Base-by-base conservation (phyloP, 2,888 invertebrate genomes). In the Agonopterix arenella region DNA sequence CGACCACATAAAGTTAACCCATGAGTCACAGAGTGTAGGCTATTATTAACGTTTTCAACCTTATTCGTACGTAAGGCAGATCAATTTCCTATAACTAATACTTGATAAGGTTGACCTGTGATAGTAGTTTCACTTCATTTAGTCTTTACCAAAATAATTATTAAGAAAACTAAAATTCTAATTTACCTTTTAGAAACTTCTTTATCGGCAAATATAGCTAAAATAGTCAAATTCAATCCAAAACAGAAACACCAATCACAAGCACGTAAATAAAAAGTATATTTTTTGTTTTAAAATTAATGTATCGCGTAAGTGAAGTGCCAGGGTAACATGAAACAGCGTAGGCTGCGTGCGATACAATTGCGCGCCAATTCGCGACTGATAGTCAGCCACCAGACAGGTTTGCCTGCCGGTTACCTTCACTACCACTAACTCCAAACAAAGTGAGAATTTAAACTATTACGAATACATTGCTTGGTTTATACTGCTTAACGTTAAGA, bases 281-380 rank as follows among this genome's bases (percentile, higher is more conserved):
- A 5, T 28, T 28, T 28, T 28, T 0, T 28, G 7, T 28, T 28
- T 28, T 60, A 62, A 54, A 60, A 68, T 63, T 61, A 72, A 68
- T 60, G 46, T 52, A 52, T 50, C 53, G 49, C 42, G 52, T 45
- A 58, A 57, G 50, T 53, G 51, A 50, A 44, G 46, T 51, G 57
- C 59, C 38, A 53, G 51, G 49, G 48, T 28, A 28, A 28, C 28
- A 28, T 28, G 28, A 47, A 56, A 49, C 46, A 49, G 47, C 9
- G 18, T 44, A 46, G 49, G 46, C 47, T 56, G 64, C 80, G 70
- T 63, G 68, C 62, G 58, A n/a, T 16, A 53, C 53, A 52, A 56
- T 60, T 65, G 72, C 76, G 80, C 79, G 80, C 78, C 75, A 78
- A 80, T 70, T 69, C 70, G 72, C 79, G 68, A 83, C 83, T 82